These are phyloP conservation scores for Conus ventricosus DNA, from an alignment of 1,140 invertebrate species.

Conservation along the genomic window DNA sequence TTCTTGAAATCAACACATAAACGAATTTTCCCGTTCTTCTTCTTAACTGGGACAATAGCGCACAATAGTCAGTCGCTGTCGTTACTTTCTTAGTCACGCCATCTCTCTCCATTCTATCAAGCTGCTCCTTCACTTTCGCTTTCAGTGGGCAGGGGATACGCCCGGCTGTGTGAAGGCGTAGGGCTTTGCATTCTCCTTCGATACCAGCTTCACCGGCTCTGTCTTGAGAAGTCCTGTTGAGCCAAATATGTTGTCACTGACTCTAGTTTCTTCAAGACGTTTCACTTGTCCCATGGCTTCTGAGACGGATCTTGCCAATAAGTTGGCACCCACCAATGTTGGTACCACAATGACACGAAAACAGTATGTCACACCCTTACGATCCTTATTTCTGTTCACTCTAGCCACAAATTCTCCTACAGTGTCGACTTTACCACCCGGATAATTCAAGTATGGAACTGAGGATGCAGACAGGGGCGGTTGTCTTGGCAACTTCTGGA, in stretches of 20 bases:
- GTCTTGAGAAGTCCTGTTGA: not conserved
- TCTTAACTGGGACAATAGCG: slow-evolving; percentile 53
- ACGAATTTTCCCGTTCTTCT: slow-evolving; percentile 53
- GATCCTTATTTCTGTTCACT: no score
- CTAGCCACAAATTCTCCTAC: no score
- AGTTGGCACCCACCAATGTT: slow-evolving; percentile 3
- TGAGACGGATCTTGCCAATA: not conserved
- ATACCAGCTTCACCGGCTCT: slow-evolving; percentile 47
- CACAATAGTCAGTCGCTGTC: slow-evolving; percentile 55
- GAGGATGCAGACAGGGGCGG: not conserved
- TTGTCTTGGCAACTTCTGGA: not conserved
- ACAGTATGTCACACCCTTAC: not conserved
- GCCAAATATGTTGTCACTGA: not conserved
- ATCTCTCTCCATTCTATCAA: slow-evolving; percentile 61
- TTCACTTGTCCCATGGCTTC: slow-evolving; percentile 18
- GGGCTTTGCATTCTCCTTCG: slow-evolving; percentile 39
- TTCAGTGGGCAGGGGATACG: slow-evolving; percentile 61
- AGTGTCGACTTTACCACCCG: no score
- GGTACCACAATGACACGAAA: no score
- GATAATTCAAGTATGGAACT: no score
- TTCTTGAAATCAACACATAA: slow-evolving; percentile 55
- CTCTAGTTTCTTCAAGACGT: no score
- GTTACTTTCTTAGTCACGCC: slow-evolving; percentile 51
- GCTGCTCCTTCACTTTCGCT: slow-evolving; percentile 61
- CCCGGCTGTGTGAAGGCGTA: slow-evolving; percentile 52